A percentile compares a stretch with the other conserved stretches of the same genome.
These are phyloP conservation scores for Gymnocypris eckloni DNA, from an alignment of 2,797 vertebrate genomes.

Conservation along the genomic window DNA sequence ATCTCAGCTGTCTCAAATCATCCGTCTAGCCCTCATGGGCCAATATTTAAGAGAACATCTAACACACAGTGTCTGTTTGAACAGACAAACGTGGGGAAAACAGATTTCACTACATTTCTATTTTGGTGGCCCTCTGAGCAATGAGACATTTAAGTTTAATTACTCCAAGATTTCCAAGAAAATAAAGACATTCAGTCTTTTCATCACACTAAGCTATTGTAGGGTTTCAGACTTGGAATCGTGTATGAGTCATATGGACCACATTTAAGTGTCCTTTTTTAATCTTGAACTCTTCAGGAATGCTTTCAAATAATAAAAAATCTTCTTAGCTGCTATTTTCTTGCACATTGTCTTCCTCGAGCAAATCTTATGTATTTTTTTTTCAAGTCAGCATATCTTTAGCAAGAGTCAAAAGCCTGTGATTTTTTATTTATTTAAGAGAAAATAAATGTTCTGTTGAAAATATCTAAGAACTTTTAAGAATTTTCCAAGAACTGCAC, in stretches of 20 bases:
- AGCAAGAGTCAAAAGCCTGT: too few relatives aligned
- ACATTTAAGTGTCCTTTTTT: not conserved
- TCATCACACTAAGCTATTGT: not conserved
- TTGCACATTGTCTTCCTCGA: not conserved
- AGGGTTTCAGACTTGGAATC: not conserved
- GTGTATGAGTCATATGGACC: not conserved
- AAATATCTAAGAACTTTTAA: too few relatives aligned
- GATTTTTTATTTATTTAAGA: too few relatives aligned
- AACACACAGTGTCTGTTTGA: not conserved
- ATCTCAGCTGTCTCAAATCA: slow-evolving; percentile 40
- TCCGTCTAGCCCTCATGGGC: slow-evolving; percentile 14
- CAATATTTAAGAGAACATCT: slow-evolving; percentile 17
- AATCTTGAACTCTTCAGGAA: not conserved
- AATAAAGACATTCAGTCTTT: not conserved
- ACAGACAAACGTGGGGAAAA: not conserved
- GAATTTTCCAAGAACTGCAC: too few relatives aligned
- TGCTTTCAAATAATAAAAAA: not conserved
- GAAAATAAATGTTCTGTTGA: too few relatives aligned
- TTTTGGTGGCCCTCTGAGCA: not conserved
- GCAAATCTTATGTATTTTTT: too few relatives aligned
- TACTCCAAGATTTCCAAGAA: not conserved
- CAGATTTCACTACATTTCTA: not conserved
- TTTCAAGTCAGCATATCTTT: too few relatives aligned
- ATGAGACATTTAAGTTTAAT: not conserved
- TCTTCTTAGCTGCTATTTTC: not conserved